These are phyloP conservation scores for Sisor rabdophorus DNA, from an alignment of 2,113 vertebrate genomes.

Conservation along the genomic window DNA sequence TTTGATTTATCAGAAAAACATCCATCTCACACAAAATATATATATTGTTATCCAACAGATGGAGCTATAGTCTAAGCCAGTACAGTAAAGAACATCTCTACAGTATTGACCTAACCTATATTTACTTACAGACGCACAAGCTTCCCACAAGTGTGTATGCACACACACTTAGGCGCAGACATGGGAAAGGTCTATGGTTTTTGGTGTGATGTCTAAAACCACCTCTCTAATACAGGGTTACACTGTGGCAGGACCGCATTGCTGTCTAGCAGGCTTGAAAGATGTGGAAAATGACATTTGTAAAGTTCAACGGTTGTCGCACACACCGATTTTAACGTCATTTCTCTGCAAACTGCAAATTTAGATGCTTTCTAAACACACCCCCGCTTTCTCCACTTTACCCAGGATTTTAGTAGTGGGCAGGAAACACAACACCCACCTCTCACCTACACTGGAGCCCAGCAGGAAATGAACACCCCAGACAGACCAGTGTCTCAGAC, in stretches of 20 bases:
- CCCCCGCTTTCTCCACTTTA: constrained; percentile 31
- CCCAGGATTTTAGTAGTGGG: constrained; percentile 30
- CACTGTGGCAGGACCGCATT: constrained; percentile 17
- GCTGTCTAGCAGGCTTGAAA: constrained; percentile 21
- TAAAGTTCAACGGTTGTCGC: constrained; percentile 34
- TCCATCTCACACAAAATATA: too few relatives aligned
- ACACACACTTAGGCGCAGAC: constrained; percentile 19
- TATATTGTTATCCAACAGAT: constrained; percentile 34
- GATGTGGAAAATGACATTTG: constrained; percentile 26
- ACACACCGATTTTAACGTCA: constrained; percentile 16
- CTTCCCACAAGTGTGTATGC: constrained; percentile 16
- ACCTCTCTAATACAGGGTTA: constrained; percentile 27
- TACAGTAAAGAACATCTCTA: constrained; percentile 4
- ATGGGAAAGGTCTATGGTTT: constrained; percentile 35
- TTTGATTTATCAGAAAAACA: too few relatives aligned
- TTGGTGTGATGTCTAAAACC: constrained; percentile 30
- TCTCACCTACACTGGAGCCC: constrained; percentile 53
- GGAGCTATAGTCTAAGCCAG: constrained; percentile 28
- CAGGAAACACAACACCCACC: constrained; percentile 51
- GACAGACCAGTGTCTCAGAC: constrained; percentile 52
- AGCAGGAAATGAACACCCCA: constrained; percentile 56
- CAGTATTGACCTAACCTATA: constrained; percentile 48
- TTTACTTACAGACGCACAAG: constrained; percentile 35
- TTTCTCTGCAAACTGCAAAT: constrained; percentile 44
- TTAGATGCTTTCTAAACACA: constrained; percentile 48